Evolutionary conservation across 2,113 vertebrate genomes (phyloP), one percentile per base, ranked within the genome.

Genomic region (Hiodon alosoides): DNA sequence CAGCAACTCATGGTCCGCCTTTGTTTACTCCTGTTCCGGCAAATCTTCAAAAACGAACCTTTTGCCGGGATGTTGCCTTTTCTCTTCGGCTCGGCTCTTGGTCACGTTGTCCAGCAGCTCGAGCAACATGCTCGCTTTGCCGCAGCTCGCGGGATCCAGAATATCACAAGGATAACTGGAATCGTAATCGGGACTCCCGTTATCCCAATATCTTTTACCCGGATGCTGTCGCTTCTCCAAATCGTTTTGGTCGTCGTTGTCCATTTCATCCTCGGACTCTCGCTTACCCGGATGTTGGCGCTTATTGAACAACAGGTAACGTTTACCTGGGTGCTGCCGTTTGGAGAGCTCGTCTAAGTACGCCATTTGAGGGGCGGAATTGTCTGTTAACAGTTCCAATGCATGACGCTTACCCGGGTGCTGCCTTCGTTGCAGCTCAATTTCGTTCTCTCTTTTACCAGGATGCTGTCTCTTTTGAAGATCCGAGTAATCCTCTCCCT

Each of bases 21-120:
- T n/a, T 52, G 3, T 67, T 92, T 84, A 95, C 79, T 92, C 85
- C 72, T 85, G 83, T 50, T 83, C 88, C 78, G 81, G 82, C 68
- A 83, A 75, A 67, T 91, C 89, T n/a, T 87, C 86, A 31, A 60
- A 7, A 47, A 57, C 55, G 46, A 71, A 59, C 79, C 93, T 90
- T 83, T 91, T 92, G 4, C 95, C 95, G 3, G 94, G 95, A 69
- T 96, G 94, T 79, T 94, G 95, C 52, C 90, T 87, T 87, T 97
- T 96, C 88, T 93, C 89, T 78, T 92, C 91, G 5, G 74, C 76
- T 7, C 84, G 88, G 16, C 79, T 88, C 81, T 85, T 89, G 83
- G 84, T 90, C 61, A 90, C 79, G 66, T 89, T 86, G 81, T 89
- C 87, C 79, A 93, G 84, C 81, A 96, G 85, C 82, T 93, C 89